Evolutionary conservation across 2,797 vertebrate genomes (phyloP).

Genomic region (Labroides dimidiatus): DNA sequence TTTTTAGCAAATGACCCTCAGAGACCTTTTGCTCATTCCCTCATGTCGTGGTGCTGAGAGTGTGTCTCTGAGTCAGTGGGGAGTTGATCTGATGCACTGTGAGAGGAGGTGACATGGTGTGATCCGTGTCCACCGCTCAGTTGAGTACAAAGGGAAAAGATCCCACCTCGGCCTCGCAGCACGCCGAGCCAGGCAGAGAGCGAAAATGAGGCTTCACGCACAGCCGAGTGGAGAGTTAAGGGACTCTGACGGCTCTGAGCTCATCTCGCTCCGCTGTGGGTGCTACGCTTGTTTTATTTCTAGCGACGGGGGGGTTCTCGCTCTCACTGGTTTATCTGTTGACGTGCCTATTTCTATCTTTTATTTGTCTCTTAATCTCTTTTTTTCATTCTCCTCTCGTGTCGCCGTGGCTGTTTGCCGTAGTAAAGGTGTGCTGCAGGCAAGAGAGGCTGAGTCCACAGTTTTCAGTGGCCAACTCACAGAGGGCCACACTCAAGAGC

Average conservation of each 20-base stretch:
- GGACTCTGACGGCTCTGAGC: conserved; percentile 42
- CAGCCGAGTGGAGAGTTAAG: conserved; percentile 41
- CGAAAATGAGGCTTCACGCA: conserved; percentile 23
- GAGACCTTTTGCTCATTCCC: conserved; percentile 44
- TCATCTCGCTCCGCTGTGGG: conserved; percentile 46
- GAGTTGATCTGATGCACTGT: conserved; percentile 65
- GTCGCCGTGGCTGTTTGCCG: conserved; percentile 25
- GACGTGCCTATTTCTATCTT: conserved; percentile 25
- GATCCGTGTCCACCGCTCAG: conserved; percentile 55
- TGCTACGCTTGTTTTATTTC: conserved; percentile 42
- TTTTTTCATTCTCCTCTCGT: conserved; percentile 21
- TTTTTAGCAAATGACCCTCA: conserved; percentile 35
- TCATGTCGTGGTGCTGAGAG: conserved; percentile 27
- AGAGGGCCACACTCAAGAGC: conserved; percentile 65
- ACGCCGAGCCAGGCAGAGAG: not conserved
- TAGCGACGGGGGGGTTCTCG: not conserved
- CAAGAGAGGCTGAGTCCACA: conserved; percentile 76
- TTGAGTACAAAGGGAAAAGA: conserved; percentile 51
- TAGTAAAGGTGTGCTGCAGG: conserved; percentile 58
- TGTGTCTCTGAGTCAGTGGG: conserved; percentile 36
- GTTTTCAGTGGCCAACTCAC: conserved; percentile 68
- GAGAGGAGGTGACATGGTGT: conserved; percentile 60
- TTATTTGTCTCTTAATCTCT: conserved; percentile 30
- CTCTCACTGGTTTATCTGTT: conserved; percentile 33
- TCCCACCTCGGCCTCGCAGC: conserved; percentile 34